A percentile compares a stretch with the other conserved stretches of the same genome.
Conservation (phyloP, 2,113 vertebrate genomes). For the Laticauda colubrina region DNA sequence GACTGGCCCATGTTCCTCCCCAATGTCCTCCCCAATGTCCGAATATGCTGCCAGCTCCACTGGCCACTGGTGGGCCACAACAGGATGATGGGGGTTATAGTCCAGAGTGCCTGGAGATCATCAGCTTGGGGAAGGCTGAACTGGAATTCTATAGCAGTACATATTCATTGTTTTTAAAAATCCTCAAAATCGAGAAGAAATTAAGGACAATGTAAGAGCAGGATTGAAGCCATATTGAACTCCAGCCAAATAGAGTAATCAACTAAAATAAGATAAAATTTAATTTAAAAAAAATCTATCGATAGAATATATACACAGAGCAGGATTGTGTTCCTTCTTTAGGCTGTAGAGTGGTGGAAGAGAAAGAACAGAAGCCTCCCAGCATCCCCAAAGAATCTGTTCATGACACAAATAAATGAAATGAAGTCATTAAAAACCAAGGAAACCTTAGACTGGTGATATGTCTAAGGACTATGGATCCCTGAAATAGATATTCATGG, state of each 20-base stretch:
- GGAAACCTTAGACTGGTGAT: not conserved
- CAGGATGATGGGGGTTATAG: not conserved
- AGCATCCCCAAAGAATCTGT: not conserved
- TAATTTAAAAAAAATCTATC: not conserved
- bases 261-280: not conserved
- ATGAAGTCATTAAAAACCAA: not conserved
- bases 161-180: not conserved
- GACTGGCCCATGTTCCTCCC: too few relatives aligned
- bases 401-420: not conserved
- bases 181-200: not conserved
- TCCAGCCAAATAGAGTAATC: not conserved
- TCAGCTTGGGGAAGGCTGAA: not conserved
- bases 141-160: not conserved
- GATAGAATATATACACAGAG: not conserved
- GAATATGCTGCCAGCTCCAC: too few relatives aligned
- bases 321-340: not conserved
- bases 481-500: not conserved
- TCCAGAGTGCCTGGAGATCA: not conserved
- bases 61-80: too few relatives aligned
- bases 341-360: too few relatives aligned
- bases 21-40: too few relatives aligned
- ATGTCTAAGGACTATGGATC: not conserved
- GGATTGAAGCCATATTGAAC: not conserved
- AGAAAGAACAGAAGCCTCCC: not conserved
- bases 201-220: not conserved